phyloP scores from a whole-genome alignment of 1,140 invertebrate species.

The Gryon sp. region DNA sequence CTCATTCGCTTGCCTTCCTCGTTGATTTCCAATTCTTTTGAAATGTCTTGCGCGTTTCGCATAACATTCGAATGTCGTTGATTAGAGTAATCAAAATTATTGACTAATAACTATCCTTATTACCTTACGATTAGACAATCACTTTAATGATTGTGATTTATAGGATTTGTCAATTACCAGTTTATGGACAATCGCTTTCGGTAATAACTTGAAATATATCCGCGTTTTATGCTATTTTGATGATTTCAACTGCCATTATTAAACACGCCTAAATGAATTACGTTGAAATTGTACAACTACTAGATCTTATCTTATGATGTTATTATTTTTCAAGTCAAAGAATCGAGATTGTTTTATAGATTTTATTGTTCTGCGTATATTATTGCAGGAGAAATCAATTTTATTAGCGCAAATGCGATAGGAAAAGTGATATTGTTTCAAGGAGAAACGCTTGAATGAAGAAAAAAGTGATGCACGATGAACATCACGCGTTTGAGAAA shows the following conservation, averaged over 20 bases:
- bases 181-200: no score
- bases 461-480: background rate
- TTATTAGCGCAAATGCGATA: constrained; percentile 3
- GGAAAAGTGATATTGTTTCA: constrained; percentile 11
- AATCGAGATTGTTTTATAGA: no score
- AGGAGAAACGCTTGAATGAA: background rate
- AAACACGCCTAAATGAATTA: no score
- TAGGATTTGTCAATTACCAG: constrained; percentile 10
- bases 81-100: constrained; percentile 18
- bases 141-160: background rate
- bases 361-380: no score
- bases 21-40: background rate
- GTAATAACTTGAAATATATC: no score
- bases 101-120: constrained; percentile 24
- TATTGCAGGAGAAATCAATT: constrained; percentile 3
- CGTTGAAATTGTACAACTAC: no score
- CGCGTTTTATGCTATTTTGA: no score
- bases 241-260: no score
- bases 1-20: no score
- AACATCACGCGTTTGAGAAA: background rate
- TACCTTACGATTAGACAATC: background rate
- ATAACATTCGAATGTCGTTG: constrained; percentile 26
- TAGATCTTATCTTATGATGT: no score
- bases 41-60: constrained; percentile 16
- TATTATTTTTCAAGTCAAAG: no score